Conservation (phyloP, 2,113 vertebrate genomes). For the Hemicordylus capensis region DNA sequence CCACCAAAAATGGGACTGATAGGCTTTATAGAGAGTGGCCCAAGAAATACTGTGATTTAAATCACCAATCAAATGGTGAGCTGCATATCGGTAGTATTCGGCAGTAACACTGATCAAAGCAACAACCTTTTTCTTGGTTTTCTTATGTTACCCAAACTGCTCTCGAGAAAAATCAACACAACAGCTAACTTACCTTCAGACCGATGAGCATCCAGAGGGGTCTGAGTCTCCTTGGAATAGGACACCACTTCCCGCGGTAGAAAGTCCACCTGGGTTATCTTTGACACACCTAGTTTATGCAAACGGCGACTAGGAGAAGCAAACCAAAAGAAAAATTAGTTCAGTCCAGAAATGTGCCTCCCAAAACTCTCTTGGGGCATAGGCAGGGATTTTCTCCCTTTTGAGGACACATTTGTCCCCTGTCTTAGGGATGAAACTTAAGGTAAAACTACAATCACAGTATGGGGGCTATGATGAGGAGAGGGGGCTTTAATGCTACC, state of each 20-base stretch:
- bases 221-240: conserved; percentile 97
- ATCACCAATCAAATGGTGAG: not conserved
- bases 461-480: no score
- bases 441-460: no score
- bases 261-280: conserved; percentile 96
- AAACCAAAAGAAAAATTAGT: conserved; percentile 8
- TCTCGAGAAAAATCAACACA: not conserved
- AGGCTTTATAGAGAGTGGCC: not conserved
- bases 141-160: not conserved
- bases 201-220: conserved; percentile 85
- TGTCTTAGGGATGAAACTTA: not conserved
- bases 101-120: not conserved
- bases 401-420: not conserved
- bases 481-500: no score
- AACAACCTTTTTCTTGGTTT: not conserved
- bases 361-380: not conserved
- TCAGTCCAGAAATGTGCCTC: not conserved
- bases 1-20: not conserved
- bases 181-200: conserved; percentile 84
- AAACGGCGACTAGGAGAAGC: conserved; percentile 82
- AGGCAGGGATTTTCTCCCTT: not conserved
- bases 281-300: conserved; percentile 90
- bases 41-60: not conserved
- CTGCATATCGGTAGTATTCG: not conserved
- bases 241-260: conserved; percentile 92